Evolutionary conservation across 2,888 invertebrate genomes (phyloP).

Genomic region (Tinea trinotella): DNA sequence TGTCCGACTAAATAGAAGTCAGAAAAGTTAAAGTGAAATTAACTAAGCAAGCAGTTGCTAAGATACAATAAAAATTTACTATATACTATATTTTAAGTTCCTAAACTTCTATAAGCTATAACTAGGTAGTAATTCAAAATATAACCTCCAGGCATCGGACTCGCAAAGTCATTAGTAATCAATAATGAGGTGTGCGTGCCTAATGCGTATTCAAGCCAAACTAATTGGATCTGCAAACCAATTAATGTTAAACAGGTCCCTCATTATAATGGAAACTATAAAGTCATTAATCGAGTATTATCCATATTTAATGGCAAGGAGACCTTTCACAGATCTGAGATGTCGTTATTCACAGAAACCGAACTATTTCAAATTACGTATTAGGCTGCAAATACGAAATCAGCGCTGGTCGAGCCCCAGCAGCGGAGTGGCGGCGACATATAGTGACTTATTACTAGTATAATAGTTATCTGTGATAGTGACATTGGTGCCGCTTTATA

Average conservation of each 20-base stretch:
- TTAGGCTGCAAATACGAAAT: too few relatives aligned
- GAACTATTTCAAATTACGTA: too few relatives aligned
- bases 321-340: background rate
- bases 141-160: conserved; percentile 26
- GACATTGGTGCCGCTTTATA: too few relatives aligned
- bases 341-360: too few relatives aligned
- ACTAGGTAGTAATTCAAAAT: background rate
- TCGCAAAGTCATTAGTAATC: conserved; percentile 52
- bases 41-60: too few relatives aligned
- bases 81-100: background rate
- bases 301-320: background rate
- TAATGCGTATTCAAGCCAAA: conserved; percentile 49
- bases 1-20: too few relatives aligned
- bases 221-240: conserved; percentile 68
- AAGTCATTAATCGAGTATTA: conserved; percentile 42
- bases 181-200: conserved; percentile 59
- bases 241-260: conserved; percentile 56
- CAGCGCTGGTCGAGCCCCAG: too few relatives aligned
- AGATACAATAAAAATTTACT: too few relatives aligned
- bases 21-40: too few relatives aligned
- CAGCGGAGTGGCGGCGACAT: too few relatives aligned
- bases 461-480: too few relatives aligned
- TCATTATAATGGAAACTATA: conserved; percentile 49
- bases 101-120: background rate
- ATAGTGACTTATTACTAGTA: too few relatives aligned